A percentile compares a stretch with the other conserved stretches of the same genome.
Evolutionary conservation across 2,888 invertebrate genomes (phyloP).

Genomic region (Papilio protenor): DNA sequence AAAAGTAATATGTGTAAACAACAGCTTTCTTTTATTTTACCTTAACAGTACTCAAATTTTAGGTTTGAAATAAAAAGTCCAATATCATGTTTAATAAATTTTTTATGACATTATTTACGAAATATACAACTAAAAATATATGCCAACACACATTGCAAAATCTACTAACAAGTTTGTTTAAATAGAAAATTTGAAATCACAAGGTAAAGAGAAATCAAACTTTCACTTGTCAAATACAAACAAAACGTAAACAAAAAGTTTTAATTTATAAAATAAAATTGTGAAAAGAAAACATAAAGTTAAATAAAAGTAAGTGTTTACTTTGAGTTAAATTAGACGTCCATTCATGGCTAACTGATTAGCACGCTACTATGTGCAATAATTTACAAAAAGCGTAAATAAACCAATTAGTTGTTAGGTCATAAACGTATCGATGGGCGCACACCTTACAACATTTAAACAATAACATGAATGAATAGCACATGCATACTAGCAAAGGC

Average conservation of each 20-base stretch:
- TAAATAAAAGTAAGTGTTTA: constrained; percentile 36
- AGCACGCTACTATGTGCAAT: constrained; percentile 45
- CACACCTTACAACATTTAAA: constrained; percentile 48
- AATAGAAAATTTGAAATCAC: constrained; percentile 50
- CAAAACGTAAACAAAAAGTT: constrained; percentile 31
- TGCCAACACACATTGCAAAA: constrained; percentile 9
- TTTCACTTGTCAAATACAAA: constrained; percentile 54
- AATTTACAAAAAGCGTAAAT: constrained; percentile 47
- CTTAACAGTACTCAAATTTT: not conserved
- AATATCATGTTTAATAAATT: not conserved
- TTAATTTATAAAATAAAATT: not conserved
- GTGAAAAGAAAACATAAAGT: not conserved
- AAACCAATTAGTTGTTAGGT: constrained; percentile 47
- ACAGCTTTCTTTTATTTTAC: not conserved
- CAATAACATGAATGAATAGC: constrained; percentile 61
- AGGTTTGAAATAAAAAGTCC: not conserved
- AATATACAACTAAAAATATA: not conserved
- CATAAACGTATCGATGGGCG: constrained; percentile 46
- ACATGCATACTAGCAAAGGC: constrained; percentile 49
- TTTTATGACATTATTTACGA: not conserved
- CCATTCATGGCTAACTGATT: constrained; percentile 46
- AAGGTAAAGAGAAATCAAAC: constrained; percentile 56
- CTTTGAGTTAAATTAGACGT: constrained; percentile 40
- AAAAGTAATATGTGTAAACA: not conserved
- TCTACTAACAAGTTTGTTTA: constrained; percentile 24